Evolutionary conservation across 2,797 vertebrate species (phyloP).

Genomic region (Anas capensis): DNA sequence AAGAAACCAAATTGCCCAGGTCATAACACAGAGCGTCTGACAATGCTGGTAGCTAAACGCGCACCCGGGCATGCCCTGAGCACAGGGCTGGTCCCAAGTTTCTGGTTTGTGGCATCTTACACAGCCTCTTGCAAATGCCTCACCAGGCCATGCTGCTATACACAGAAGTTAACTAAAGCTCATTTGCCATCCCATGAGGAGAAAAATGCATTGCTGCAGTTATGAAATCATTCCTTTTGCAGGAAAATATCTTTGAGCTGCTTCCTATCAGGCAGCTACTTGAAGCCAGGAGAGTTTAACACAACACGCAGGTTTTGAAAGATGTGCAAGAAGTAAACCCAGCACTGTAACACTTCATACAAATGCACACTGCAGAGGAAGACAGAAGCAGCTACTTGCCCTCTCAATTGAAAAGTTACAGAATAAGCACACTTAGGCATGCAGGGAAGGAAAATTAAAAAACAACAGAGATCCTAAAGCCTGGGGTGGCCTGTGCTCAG

Average conservation of each 20-base stretch:
- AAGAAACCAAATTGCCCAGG: not conserved
- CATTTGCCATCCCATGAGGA: not conserved
- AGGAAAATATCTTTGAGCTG: not conserved
- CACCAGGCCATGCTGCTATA: not conserved
- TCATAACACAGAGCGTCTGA: not conserved
- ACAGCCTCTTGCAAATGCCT: not conserved
- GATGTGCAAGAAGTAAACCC: not conserved
- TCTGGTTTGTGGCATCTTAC: not conserved
- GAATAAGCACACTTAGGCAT: not conserved
- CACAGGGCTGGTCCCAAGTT: not conserved
- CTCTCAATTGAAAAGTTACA: not conserved
- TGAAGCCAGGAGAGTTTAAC: not conserved
- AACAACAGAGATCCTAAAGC: rapidly evolving
- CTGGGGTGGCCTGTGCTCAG: not conserved
- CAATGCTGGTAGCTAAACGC: not conserved
- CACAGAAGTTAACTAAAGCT: not conserved
- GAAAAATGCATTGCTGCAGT: not conserved
- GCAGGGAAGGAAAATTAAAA: not conserved
- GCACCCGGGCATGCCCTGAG: not conserved
- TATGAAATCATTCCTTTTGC: not conserved
- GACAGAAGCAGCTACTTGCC: not conserved
- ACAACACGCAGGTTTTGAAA: not conserved
- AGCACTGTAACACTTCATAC: not conserved
- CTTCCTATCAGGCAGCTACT: not conserved
- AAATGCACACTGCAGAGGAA: not conserved